phyloP scores from a whole-genome alignment of 2,797 vertebrate species.

The Austrolebias charrua region DNA sequence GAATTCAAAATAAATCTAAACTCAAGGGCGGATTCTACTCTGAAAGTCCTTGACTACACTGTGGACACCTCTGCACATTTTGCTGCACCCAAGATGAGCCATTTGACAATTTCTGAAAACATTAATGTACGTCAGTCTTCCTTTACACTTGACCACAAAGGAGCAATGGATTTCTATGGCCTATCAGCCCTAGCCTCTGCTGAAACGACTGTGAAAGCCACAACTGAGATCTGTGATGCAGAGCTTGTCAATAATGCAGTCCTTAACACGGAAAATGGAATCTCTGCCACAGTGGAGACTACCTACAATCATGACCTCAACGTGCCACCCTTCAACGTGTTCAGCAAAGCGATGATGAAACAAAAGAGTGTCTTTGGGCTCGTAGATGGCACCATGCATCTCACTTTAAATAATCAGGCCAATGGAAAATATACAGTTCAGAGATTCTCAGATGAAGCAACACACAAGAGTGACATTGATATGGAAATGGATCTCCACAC shows the following conservation, averaged over 20 bases:
- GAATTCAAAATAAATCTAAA: conserved; percentile 82
- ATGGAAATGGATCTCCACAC: conserved; percentile 77
- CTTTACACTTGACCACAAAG: conserved; percentile 82
- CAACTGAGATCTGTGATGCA: conserved; percentile 77
- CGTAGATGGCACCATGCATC: conserved; percentile 68
- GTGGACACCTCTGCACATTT: conserved; percentile 82
- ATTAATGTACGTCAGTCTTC: conserved; percentile 80
- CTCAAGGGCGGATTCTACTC: conserved; percentile 81
- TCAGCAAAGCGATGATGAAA: conserved; percentile 77
- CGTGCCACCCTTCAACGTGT: conserved; percentile 78
- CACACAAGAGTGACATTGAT: conserved; percentile 77
- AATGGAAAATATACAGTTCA: conserved; percentile 81
- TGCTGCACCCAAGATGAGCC: conserved; percentile 74
- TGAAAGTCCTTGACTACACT: conserved; percentile 81
- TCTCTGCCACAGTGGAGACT: conserved; percentile 78
- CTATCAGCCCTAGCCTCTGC: conserved; percentile 75
- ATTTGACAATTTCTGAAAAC: conserved; percentile 80
- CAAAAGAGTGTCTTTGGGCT: conserved; percentile 79
- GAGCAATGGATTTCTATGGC: conserved; percentile 71
- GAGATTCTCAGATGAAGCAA: conserved; percentile 81
- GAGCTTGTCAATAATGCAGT: conserved; percentile 78
- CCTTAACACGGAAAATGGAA: conserved; percentile 75
- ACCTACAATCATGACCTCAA: conserved; percentile 85
- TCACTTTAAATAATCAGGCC: conserved; percentile 78
- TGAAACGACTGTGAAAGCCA: conserved; percentile 79